A percentile compares a stretch with the other conserved stretches of the same genome.
Evolutionary conservation across 1,140 invertebrate genomes (phyloP).

Genomic region (Wasmannia auropunctata): DNA sequence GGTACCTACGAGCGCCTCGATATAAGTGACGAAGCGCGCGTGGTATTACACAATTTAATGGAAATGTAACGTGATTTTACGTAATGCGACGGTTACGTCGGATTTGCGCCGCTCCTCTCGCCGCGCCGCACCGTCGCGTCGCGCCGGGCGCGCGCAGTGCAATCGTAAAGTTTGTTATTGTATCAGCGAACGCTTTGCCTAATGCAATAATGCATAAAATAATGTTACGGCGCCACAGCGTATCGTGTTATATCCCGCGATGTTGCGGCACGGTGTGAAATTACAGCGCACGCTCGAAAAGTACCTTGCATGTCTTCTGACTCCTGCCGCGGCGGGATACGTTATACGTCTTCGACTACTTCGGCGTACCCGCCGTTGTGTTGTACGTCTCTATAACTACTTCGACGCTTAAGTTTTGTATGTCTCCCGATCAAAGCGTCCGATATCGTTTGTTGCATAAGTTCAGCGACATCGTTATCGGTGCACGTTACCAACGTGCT

Average conservation of each 20-base stretch:
- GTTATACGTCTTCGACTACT: slow-evolving; percentile 22
- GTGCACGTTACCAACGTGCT: neutral
- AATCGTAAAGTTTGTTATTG: slow-evolving; percentile 39
- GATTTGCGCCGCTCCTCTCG: neutral
- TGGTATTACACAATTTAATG: slow-evolving; percentile 38
- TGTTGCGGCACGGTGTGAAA: slow-evolving; percentile 7
- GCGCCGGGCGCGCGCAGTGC: neutral
- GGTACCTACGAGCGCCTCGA: slow-evolving; percentile 16
- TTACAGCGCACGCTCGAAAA: neutral
- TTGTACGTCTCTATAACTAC: slow-evolving; percentile 9
- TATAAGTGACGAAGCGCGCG: slow-evolving; percentile 14
- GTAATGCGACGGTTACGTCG: slow-evolving; percentile 17
- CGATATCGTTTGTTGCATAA: neutral
- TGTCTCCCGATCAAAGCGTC: neutral
- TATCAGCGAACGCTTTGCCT: neutral
- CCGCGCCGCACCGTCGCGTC: too few species aligned
- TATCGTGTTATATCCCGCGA: slow-evolving; percentile 14
- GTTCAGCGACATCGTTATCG: slow-evolving; percentile 5
- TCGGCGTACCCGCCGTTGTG: neutral
- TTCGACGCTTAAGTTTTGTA: neutral
- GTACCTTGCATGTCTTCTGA: slow-evolving; percentile 18
- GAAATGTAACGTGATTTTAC: slow-evolving; percentile 41
- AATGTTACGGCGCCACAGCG: neutral
- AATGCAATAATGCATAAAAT: neutral
- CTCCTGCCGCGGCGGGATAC: neutral